These are phyloP conservation scores for Himalopsyche japonica DNA, from an alignment of 2,888 invertebrate genomes.

Conservation along the genomic window DNA sequence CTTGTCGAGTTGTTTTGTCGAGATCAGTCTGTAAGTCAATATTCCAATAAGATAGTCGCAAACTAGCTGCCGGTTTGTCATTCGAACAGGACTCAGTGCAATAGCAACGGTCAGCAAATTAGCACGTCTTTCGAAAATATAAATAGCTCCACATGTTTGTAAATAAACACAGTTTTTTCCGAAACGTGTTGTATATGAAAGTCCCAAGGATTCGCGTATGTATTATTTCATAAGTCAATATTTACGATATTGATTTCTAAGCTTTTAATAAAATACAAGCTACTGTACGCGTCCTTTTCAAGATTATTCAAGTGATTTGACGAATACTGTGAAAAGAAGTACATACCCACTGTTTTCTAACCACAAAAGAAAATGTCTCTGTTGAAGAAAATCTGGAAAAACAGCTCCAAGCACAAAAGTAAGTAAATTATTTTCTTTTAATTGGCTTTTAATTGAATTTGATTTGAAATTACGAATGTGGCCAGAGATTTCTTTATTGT, in stretches of 20 bases:
- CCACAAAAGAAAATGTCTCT: constrained; percentile 52
- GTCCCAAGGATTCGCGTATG: background rate
- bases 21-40: background rate
- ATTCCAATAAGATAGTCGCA: background rate
- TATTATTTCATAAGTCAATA: too few relatives aligned
- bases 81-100: background rate
- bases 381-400: constrained; percentile 68
- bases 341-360: background rate
- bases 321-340: background rate
- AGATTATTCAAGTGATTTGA: background rate
- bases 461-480: too few relatives aligned
- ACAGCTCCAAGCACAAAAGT: constrained; percentile 71
- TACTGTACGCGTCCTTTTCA: too few relatives aligned
- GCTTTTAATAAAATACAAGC: too few relatives aligned
- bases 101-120: background rate
- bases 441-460: too few relatives aligned
- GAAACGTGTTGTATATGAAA: background rate
- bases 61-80: background rate
- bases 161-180: background rate
- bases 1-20: background rate
- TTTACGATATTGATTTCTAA: too few relatives aligned
- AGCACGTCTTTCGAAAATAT: background rate
- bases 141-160: background rate
- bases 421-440: constrained; percentile 48
- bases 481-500: too few relatives aligned